These are phyloP conservation scores for Myotis findleyi DNA, from an alignment of 2,797 vertebrate species.

Conservation along the genomic window DNA sequence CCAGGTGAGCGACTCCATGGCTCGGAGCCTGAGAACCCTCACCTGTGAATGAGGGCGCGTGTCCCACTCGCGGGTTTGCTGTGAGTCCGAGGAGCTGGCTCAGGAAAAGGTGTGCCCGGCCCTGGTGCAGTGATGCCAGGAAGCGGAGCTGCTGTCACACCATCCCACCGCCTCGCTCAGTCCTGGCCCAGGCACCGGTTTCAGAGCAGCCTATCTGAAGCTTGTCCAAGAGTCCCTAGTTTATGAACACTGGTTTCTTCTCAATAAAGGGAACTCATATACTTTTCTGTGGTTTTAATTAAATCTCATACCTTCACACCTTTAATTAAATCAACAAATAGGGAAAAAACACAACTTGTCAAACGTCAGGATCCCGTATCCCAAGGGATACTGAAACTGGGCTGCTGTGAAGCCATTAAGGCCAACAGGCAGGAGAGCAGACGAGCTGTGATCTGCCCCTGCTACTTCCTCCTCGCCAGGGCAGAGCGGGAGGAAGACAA, in stretches of 20 bases:
- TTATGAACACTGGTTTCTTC: not conserved
- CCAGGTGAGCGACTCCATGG: not conserved
- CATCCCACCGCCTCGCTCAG: too few species aligned
- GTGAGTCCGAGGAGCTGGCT: not conserved
- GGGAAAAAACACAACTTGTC: not conserved
- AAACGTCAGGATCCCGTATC: not conserved
- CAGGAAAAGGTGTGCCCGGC: too few species aligned
- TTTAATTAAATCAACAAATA: not conserved
- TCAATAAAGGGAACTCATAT: not conserved
- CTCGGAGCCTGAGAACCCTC: not conserved
- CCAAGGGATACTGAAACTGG: not conserved
- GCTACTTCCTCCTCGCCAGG: not conserved
- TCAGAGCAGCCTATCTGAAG: not conserved
- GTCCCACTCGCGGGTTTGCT: not conserved
- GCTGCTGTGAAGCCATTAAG: not conserved
- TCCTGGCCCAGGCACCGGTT: not conserved
- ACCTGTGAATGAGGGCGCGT: not conserved
- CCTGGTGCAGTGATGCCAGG: not conserved
- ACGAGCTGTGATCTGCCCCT: not conserved
- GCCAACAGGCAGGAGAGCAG: not conserved
- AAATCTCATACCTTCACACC: not conserved
- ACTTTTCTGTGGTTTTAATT: conserved; percentile 4
- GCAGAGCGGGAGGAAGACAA: not conserved
- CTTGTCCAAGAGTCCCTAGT: not conserved
- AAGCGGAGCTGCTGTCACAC: not conserved